Base-by-base conservation (phyloP, 2,797 vertebrate species). In the Acrossocheilus fasciatus region DNA sequence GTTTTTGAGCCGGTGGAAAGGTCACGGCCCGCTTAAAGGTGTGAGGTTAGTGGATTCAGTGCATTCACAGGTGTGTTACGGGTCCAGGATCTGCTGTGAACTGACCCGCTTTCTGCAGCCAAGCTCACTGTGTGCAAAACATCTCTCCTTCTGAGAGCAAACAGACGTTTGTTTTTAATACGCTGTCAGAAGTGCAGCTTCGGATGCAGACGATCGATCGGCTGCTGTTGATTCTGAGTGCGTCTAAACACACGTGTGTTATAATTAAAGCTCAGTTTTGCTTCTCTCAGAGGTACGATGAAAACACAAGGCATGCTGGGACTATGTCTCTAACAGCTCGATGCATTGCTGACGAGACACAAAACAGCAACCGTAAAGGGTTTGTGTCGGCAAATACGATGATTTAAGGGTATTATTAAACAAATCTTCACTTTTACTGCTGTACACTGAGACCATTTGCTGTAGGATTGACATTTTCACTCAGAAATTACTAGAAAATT, bases 251-350 rank as follows among this genome's bases (percentile, higher is more conserved):
- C 26, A 30, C 26, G 62, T 66, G 30, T 34, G 64, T 17, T 68
- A 7, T 36, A 68, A 68, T 36, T 68, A 68, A 68, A 18, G 30
- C 30, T 18, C 64, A 18, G 6, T 34, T 34, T 14, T 14, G 62
- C 62, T 15, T 64, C 59, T 64, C 62, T 66, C 30, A 34, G 64
- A 66, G 30, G 30, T 66, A 14, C 6, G 64, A 68, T 68, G 64
- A 68, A 68, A 68, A 68, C 26, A 15, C 69, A 79, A 73, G 80
- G 92, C 91, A 90, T 88, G 81, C 90, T 90, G 86, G 80, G 77
- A 81, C 66, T 36, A 10, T 10, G 68, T 70, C 36, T 70, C 20
- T 41, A 41, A 70, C 8, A 41, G 68, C 36, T 23, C 3, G 3
- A 23, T 18, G 36, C 36, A 20, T 36, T 43, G 68, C 68, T 70